A percentile compares a stretch with the other conserved stretches of the same genome.
Conservation (phyloP, 2,113 vertebrate species). For the Ictalurus punctatus region DNA sequence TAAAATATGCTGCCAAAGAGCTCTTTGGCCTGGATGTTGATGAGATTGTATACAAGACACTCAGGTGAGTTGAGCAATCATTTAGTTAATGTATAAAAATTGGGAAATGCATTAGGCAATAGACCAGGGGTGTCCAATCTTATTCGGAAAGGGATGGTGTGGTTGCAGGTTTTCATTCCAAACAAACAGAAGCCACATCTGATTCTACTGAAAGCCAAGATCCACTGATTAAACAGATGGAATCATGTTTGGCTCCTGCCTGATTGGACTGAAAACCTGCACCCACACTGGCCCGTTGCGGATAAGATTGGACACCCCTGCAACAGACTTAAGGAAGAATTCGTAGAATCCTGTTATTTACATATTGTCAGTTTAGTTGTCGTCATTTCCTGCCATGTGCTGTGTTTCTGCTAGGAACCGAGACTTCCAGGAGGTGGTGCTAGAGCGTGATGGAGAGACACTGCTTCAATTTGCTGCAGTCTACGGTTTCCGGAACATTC, state of each 20-base stretch:
- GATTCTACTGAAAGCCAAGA: too few species aligned
- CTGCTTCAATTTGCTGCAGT: constrained; percentile 90
- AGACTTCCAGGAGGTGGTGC: constrained; percentile 92
- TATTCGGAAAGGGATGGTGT: too few species aligned
- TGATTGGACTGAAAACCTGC: too few species aligned
- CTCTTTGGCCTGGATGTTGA: constrained; percentile 80
- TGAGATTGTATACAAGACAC: constrained; percentile 78
- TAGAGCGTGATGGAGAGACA: constrained; percentile 88
- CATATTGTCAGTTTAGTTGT: neutral
- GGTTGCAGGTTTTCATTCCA: too few species aligned
- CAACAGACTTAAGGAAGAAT: neutral
- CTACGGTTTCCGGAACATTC: constrained; percentile 93
- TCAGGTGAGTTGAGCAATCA: constrained; percentile 70
- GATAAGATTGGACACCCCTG: too few species aligned
- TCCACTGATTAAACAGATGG: too few species aligned
- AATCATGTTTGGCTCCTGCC: too few species aligned
- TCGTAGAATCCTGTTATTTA: neutral
- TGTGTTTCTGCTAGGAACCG: constrained; percentile 80
- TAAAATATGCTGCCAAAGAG: constrained; percentile 83
- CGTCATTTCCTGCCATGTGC: neutral
- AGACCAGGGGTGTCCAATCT: too few species aligned
- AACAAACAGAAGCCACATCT: too few species aligned
- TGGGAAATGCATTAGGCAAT: neutral
- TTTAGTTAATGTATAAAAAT: neutral
- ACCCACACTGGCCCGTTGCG: too few species aligned